Evolutionary conservation across 2,797 vertebrate species (phyloP).

Genomic region (Schizopygopsis pylzovi): DNA sequence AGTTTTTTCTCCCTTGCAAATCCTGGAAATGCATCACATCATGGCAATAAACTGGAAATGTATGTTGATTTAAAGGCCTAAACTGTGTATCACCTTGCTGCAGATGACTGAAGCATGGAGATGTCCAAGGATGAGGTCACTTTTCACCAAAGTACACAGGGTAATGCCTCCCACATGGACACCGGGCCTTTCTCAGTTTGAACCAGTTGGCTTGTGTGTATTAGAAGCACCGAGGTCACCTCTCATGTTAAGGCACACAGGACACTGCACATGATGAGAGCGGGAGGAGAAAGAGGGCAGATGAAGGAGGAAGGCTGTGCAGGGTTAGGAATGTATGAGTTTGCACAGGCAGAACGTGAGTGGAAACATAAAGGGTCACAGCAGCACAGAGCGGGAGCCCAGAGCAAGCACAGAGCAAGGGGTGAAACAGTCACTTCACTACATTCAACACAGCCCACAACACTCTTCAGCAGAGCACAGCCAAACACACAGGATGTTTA

Average conservation of each 20-base stretch:
- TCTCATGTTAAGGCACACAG: slow-evolving; percentile 63
- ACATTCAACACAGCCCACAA: slow-evolving; percentile 58
- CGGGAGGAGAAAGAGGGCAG: background rate
- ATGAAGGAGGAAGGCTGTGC: slow-evolving; percentile 11
- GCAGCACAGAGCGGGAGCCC: slow-evolving; percentile 37
- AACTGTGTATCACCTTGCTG: background rate
- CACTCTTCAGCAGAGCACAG: slow-evolving; percentile 56
- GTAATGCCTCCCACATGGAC: slow-evolving; percentile 1
- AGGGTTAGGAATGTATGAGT: slow-evolving; percentile 27
- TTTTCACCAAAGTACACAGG: background rate
- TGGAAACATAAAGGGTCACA: slow-evolving; percentile 39
- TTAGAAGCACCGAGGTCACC: slow-evolving; percentile 59
- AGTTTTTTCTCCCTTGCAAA: background rate
- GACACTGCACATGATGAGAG: slow-evolving; percentile 49
- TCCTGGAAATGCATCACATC: background rate
- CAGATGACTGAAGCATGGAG: slow-evolving; percentile 4
- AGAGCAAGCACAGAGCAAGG: slow-evolving; percentile 44
- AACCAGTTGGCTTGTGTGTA: slow-evolving; percentile 32
- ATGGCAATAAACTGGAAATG: background rate
- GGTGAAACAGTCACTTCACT: slow-evolving; percentile 41
- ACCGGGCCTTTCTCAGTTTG: background rate
- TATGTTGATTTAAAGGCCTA: background rate
- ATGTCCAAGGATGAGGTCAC: slow-evolving; percentile 21
- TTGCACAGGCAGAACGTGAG: slow-evolving; percentile 11
- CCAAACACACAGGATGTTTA: slow-evolving; percentile 66